Base-by-base conservation (phyloP, 2,113 vertebrate genomes). In the Coregonus clupeaformis region DNA sequence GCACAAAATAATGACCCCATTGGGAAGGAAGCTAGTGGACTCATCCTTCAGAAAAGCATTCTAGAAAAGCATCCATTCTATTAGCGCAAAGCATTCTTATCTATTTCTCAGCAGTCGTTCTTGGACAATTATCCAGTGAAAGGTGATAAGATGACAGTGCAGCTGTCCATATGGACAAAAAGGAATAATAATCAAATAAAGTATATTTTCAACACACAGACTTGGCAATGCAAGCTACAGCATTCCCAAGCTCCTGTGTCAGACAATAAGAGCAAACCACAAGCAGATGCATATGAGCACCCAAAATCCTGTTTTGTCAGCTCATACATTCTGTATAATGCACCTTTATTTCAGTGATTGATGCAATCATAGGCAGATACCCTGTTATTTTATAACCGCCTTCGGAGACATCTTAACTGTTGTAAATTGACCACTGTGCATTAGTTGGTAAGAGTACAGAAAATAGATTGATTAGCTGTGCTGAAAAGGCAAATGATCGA, bases 121-220 rank as follows among this genome's bases (percentile, higher is more conserved):
- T 52, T 3, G 6, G 69, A 87, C 85, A 88, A 87, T 89, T 88
- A 84, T 72, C 67, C 55, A 6, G 77, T 77, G 72, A 85, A 88
- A 87, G 85, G 78, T 73, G n/a, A n/a, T n/a, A n/a, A n/a, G n/a
- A n/a, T n/a, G n/a, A n/a, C n/a, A n/a, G n/a, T n/a, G n/a, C n/a
- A n/a, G 88, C 89, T 84, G 87, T 76, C 81, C 73, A 42, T 70
- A 76, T 71, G 78, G 81, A 89, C 85, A 84, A 82, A 86, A 75
- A 55, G 25, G 59, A 32, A 55, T 82, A 86, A 84, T 76, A 81
- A 86, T 84, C 57, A 88, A 82, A 87, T 69, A 85, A 82, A 32
- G 78, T 82, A 69, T 79, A 27, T 63, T 79, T 73, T 78, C 67
- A 71, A 67, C 68, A 32, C 29, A 3, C 55, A 32, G 66, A 55